Evolutionary conservation across 2,888 invertebrate species (phyloP).

Genomic region (Bedellia somnulentella): DNA sequence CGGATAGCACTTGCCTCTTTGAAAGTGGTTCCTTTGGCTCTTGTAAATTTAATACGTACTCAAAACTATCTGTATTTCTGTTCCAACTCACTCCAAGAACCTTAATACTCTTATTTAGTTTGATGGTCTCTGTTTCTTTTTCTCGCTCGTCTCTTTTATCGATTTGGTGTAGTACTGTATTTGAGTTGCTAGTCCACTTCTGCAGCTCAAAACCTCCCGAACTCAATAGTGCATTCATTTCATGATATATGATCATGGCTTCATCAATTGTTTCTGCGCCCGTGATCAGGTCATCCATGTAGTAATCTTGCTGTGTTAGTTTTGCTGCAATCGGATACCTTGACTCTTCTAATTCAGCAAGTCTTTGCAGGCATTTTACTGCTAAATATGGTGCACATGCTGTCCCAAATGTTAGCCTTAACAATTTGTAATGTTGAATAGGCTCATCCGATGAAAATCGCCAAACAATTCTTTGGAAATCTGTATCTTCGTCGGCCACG

Average conservation of each 20-base stretch:
- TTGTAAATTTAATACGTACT: background rate
- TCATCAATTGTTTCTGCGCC: background rate
- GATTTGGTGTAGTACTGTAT: background rate
- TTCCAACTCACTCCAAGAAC: slow-evolving; percentile 2
- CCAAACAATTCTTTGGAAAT: slow-evolving; percentile 13
- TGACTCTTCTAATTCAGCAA: slow-evolving; percentile 1
- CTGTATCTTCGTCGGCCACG: slow-evolving; percentile 8
- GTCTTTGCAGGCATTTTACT: slow-evolving; percentile 6
- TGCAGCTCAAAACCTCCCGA: slow-evolving; percentile 3
- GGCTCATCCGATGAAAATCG: slow-evolving; percentile 5
- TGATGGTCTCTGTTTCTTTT: background rate
- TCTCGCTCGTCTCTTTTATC: background rate
- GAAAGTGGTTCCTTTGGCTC: slow-evolving; percentile 1
- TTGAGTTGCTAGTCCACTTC: slow-evolving; percentile 8
- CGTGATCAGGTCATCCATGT: slow-evolving; percentile 3
- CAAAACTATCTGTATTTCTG: background rate
- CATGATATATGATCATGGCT: background rate
- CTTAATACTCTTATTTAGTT: background rate
- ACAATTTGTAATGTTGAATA: slow-evolving; percentile 9
- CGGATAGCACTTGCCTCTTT: slow-evolving; percentile 9
- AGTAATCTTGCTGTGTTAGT: slow-evolving; percentile 1
- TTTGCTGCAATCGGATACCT: background rate
- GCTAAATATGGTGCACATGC: slow-evolving; percentile 10
- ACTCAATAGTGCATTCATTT: background rate
- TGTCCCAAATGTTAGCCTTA: slow-evolving; percentile 10